Percentiles rank a stretch among this genome's conserved stretches.
These are phyloP conservation scores for Abrostola triplasia DNA, from an alignment of 2,888 invertebrate genomes.

Conservation along the genomic window DNA sequence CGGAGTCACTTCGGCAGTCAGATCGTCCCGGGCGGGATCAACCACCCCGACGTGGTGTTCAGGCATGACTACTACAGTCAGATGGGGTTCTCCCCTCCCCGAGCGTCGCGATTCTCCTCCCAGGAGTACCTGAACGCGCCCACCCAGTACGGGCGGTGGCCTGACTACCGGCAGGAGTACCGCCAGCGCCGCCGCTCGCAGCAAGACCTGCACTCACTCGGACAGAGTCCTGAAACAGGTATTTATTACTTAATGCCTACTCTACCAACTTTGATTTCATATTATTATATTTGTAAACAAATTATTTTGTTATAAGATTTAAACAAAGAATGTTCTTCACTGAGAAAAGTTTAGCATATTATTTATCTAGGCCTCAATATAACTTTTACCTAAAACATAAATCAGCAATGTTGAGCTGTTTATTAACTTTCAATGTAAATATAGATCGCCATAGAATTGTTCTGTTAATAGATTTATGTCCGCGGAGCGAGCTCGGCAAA, in stretches of 20 bases:
- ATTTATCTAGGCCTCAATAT: constrained; percentile 16
- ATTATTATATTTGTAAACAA: neutral
- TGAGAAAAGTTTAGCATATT: constrained; percentile 13
- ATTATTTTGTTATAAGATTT: neutral
- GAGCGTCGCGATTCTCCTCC: constrained; percentile 83
- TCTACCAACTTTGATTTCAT: neutral
- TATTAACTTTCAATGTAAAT: constrained; percentile 14
- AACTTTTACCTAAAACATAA: constrained; percentile 20
- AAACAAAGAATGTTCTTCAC: too few relatives aligned
- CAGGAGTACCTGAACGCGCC: constrained; percentile 85
- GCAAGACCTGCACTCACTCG: constrained; percentile 84
- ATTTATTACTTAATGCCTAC: constrained; percentile 28
- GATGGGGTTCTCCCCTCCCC: constrained; percentile 79
- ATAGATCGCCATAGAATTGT: constrained; percentile 15
- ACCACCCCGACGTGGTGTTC: constrained; percentile 84
- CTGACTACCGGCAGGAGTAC: constrained; percentile 81
- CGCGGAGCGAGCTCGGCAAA: constrained; percentile 30
- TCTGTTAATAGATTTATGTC: constrained; percentile 40
- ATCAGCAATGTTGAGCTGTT: constrained; percentile 11
- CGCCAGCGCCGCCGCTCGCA: constrained; percentile 83
- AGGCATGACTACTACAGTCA: constrained; percentile 81
- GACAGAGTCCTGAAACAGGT: constrained; percentile 84
- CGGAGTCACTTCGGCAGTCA: constrained; percentile 80
- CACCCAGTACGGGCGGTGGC: constrained; percentile 81
- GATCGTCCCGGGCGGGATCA: constrained; percentile 76